Percentiles rank a stretch among this genome's conserved stretches.
These are phyloP conservation scores for chimpanzee (Pan troglodytes) DNA, from an alignment of 2,113 vertebrate genomes.

Conservation along the genomic window DNA sequence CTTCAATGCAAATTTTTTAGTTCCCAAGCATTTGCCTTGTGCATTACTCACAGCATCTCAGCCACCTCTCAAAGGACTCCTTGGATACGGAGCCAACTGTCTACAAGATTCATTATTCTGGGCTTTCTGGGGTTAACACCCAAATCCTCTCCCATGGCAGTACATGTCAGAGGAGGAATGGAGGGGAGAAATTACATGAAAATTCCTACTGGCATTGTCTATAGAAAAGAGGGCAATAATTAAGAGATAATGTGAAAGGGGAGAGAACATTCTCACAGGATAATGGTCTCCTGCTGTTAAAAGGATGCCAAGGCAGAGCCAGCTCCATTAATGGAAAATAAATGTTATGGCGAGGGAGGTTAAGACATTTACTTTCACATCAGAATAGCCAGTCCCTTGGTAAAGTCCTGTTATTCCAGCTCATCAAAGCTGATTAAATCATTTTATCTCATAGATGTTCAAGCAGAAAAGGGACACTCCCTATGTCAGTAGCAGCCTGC, in stretches of 20 bases:
- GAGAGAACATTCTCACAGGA: constrained; percentile 77
- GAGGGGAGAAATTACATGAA: constrained; percentile 70
- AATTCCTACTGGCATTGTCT: constrained; percentile 78
- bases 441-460: constrained; percentile 65
- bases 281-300: constrained; percentile 80
- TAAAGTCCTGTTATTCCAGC: constrained; percentile 70
- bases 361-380: constrained; percentile 77
- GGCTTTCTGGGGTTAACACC: constrained; percentile 79
- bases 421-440: constrained; percentile 76
- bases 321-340: constrained; percentile 78
- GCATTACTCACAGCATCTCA: constrained; percentile 56
- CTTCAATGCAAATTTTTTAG: constrained; percentile 74
- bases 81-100: constrained; percentile 64
- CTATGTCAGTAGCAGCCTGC: constrained; percentile 42
- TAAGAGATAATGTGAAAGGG: constrained; percentile 80
- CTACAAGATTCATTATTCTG: constrained; percentile 59
- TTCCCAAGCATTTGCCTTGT: constrained; percentile 78
- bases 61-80: constrained; percentile 48
- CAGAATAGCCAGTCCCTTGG: constrained; percentile 56
- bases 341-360: constrained; percentile 71
- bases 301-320: constrained; percentile 76
- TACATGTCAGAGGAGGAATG: constrained; percentile 58
- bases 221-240: constrained; percentile 81
- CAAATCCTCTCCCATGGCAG: constrained; percentile 55
- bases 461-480: background rate